A percentile compares a stretch with the other conserved stretches of the same genome.
Evolutionary conservation across 2,113 vertebrate genomes (phyloP).

Genomic region (Dicerorhinus sumatrensis): DNA sequence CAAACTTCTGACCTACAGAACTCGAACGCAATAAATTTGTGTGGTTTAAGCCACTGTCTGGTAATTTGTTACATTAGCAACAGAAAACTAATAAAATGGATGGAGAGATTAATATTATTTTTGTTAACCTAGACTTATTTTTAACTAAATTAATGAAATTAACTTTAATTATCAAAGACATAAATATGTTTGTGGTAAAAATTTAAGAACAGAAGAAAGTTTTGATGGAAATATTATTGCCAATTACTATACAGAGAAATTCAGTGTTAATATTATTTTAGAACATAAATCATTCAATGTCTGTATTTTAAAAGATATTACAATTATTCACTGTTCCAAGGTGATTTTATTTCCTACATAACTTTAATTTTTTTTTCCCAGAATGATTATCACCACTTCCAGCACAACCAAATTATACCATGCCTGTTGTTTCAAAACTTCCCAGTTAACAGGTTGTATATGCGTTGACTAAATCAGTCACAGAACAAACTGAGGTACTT

Average conservation of each 20-base stretch:
- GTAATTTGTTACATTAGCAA: not conserved
- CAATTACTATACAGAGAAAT: not conserved
- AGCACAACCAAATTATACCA: not conserved
- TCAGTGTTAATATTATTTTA: not conserved
- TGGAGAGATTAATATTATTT: not conserved
- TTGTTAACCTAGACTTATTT: not conserved
- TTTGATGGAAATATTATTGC: not conserved
- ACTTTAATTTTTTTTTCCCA: not conserved
- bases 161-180: not conserved
- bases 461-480: not conserved
- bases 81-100: not conserved
- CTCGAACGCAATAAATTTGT: not conserved
- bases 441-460: not conserved
- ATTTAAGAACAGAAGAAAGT: not conserved
- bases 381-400: not conserved
- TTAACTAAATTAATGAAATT: constrained; percentile 3
- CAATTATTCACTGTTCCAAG: not conserved
- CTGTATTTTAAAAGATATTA: not conserved
- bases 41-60: not conserved
- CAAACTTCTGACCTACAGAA: not conserved
- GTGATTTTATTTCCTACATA: not conserved
- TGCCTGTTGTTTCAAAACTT: not conserved
- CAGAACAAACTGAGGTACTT: not conserved
- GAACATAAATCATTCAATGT: not conserved
- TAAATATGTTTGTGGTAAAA: not conserved